Conservation (phyloP, 2,888 invertebrate genomes). For the Amblyteles armatorius region DNA sequence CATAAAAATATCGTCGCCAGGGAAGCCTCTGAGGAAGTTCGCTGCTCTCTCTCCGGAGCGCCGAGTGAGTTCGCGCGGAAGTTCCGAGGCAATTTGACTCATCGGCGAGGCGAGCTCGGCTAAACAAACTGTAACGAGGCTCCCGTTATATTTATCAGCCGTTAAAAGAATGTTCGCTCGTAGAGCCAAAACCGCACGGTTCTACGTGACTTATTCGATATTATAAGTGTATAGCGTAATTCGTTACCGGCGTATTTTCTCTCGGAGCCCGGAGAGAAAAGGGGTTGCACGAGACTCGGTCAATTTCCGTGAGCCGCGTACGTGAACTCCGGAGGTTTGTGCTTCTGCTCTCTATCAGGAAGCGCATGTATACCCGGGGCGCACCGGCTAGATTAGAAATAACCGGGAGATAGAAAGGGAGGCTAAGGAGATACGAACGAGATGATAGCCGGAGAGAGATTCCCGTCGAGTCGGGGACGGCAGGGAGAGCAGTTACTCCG, state of each 20-base stretch:
- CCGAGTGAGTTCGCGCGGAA: not conserved
- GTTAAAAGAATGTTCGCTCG: not conserved
- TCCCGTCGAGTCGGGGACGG: not conserved
- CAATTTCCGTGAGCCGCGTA: constrained; percentile 35
- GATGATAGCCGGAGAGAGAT: constrained; percentile 38
- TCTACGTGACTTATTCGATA: constrained; percentile 13
- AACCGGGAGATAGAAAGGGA: constrained; percentile 9
- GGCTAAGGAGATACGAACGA: constrained; percentile 31
- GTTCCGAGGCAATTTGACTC: not conserved
- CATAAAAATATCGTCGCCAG: not conserved
- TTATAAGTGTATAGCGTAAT: constrained; percentile 7
- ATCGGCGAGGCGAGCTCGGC: not conserved
- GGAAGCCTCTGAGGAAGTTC: not conserved
- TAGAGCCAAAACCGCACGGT: constrained; percentile 2
- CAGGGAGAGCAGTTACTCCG: constrained; percentile 67
- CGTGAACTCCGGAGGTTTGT: constrained; percentile 25
- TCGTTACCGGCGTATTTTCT: constrained; percentile 29
- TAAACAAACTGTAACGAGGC: not conserved
- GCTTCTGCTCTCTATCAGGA: not conserved
- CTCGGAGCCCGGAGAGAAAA: not conserved
- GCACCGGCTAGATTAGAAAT: constrained; percentile 38
- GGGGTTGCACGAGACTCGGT: constrained; percentile 22
- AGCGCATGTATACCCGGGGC: constrained; percentile 3
- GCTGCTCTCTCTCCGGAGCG: not conserved
- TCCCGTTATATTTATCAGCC: not conserved